Base-by-base conservation (phyloP, 1,140 invertebrate genomes). In the Acromyrmex heyeri region DNA sequence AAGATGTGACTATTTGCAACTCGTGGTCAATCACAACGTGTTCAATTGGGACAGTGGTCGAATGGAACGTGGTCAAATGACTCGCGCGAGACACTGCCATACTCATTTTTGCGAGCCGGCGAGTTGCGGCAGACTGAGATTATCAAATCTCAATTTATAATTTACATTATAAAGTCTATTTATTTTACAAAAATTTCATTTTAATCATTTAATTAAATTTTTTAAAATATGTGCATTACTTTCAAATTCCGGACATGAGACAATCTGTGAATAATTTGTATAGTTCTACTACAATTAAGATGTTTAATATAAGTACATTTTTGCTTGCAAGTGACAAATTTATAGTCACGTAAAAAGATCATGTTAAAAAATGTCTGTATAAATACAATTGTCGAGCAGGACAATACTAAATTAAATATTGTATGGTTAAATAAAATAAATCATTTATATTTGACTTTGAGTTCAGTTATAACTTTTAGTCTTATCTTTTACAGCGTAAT, bases 401-500 rank as follows among this genome's bases (percentile, higher is more conserved):
- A n/a, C n/a, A 67, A 67, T 65, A 18, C 30, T n/a, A 65, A 44
- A 8, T 67, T 38, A 14, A 44, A 67, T 1, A 2, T 3, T 67
- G 0, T 14, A 27, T 1, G 14, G 0, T 44, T 21, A 21, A 67
- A 67, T 21, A 5, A 38, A 67, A 65, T 65, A 64, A 34, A 21
- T 44, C 2, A 21, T 34, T 53, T 30, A 53, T 3, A 73, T 34
- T 57, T 10, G 34, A 75, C 14, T 44, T 44, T 44, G 2, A 44
- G 8, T 34, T 57, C 7, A 73, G 24, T 73, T 55, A 34, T 34
- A 55, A 75, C 27, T 79, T 65, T 50, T 30, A 78, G 1, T 50
- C n/a, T 65, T 27, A 53, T 53, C 4, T 79, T 69, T 69, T 79
- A 18, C 12, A 55, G 14, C 10, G 3, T 16, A 64, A 61, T 64